A percentile compares a stretch with the other conserved stretches of the same genome.
Evolutionary conservation across 2,888 invertebrate genomes (phyloP).

Genomic region (Dendrolimus pini): DNA sequence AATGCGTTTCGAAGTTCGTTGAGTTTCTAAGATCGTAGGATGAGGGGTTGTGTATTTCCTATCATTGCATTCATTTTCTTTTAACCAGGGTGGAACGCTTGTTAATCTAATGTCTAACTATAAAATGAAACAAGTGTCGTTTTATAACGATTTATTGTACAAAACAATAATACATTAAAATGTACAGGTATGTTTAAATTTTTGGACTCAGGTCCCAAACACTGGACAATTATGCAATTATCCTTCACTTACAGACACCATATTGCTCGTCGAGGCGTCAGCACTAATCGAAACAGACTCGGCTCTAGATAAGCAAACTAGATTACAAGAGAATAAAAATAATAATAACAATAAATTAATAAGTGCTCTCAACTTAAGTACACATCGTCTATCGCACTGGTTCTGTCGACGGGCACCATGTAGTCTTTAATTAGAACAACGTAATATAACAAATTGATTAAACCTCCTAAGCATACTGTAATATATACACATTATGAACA

Average conservation of each 20-base stretch:
- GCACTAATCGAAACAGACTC: constrained; percentile 73
- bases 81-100: too few relatives aligned
- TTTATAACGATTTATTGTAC: constrained; percentile 78
- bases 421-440: constrained; percentile 74
- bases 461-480: constrained; percentile 75
- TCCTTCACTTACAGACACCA: constrained; percentile 75
- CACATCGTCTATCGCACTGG: constrained; percentile 74
- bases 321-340: constrained; percentile 68
- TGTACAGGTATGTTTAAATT: constrained; percentile 78
- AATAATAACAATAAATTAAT: constrained; percentile 58
- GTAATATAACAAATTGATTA: constrained; percentile 73
- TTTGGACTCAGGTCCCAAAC: constrained; percentile 74
- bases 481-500: constrained; percentile 76
- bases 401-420: constrained; percentile 75
- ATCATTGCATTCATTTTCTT: too few relatives aligned
- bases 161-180: constrained; percentile 79
- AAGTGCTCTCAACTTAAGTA: constrained; percentile 75
- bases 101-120: too few relatives aligned
- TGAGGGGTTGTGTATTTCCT: too few relatives aligned
- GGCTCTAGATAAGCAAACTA: constrained; percentile 75
- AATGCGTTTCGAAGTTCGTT: too few relatives aligned
- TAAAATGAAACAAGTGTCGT: constrained; percentile 52
- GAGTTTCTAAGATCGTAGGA: too few relatives aligned
- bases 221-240: constrained; percentile 68
- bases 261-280: constrained; percentile 75